Evolutionary conservation across 2,113 vertebrate species (phyloP).

Genomic region (Aegithalos caudatus): DNA sequence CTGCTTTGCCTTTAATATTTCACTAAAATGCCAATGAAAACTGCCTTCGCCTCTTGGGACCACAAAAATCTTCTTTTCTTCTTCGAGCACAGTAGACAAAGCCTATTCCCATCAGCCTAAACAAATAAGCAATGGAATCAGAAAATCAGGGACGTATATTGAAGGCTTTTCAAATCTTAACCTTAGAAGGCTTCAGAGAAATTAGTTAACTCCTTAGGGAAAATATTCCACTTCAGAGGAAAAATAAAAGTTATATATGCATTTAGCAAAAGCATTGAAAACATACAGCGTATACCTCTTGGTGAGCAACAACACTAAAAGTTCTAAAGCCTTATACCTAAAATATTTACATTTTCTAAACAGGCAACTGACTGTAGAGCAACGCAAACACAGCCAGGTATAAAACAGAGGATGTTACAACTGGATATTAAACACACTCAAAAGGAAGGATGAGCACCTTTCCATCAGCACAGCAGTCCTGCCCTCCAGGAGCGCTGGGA

Average conservation of each 20-base stretch:
- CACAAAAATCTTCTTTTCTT: conserved; percentile 48
- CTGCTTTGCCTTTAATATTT: conserved; percentile 85
- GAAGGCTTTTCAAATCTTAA: conserved; percentile 50
- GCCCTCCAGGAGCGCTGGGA: fast-evolving
- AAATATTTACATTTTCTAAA: conserved; percentile 9
- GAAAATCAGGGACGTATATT: conserved; percentile 53
- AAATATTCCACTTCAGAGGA: neutral
- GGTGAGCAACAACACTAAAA: neutral
- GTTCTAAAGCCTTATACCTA: neutral
- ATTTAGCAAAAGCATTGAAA: conserved; percentile 12
- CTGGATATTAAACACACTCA: neutral
- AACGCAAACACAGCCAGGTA: neutral
- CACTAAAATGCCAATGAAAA: conserved; percentile 77
- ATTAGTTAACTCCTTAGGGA: conserved; percentile 57
- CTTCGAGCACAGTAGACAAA: conserved; percentile 56
- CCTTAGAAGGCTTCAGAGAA: conserved; percentile 29
- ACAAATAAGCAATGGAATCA: conserved; percentile 63
- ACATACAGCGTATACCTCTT: neutral
- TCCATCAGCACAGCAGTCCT: fast-evolving
- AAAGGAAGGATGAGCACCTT: neutral
- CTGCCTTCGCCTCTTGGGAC: conserved; percentile 64
- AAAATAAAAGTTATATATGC: neutral
- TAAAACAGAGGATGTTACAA: neutral
- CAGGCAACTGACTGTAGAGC: neutral
- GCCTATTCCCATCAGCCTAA: conserved; percentile 68